Evolutionary conservation across 2,113 vertebrate genomes (phyloP).

Genomic region (Campylomormyrus tamandua): DNA sequence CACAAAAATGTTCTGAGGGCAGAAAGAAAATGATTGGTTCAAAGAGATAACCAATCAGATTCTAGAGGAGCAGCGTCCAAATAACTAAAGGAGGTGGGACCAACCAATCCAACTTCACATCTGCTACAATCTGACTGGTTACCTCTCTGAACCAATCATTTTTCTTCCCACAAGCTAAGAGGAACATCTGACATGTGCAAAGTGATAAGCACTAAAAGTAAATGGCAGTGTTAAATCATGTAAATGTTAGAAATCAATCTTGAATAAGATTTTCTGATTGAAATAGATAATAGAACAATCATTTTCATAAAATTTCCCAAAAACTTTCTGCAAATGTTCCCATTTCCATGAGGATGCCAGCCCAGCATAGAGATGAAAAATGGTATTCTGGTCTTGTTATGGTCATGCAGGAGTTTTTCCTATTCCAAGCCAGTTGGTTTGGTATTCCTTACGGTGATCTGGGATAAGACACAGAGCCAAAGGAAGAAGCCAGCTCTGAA

Average conservation of each 20-base stretch:
- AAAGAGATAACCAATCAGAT: neutral
- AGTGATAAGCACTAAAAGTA: neutral
- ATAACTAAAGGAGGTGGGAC: neutral
- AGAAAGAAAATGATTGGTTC: neutral
- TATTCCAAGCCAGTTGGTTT: neutral
- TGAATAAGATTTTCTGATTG: neutral
- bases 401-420: neutral
- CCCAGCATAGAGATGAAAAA: neutral
- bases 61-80: neutral
- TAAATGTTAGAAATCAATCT: neutral
- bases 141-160: neutral
- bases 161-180: neutral
- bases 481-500: slow-evolving; percentile 63
- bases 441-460: slow-evolving; percentile 73
- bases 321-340: neutral
- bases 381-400: neutral
- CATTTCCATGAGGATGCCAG: neutral
- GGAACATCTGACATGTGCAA: neutral
- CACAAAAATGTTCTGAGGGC: neutral
- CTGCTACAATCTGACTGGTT: neutral
- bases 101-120: neutral
- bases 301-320: neutral
- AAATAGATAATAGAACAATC: neutral
- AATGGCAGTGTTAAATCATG: neutral
- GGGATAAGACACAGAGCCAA: slow-evolving; percentile 72